Evolutionary conservation across 2,797 vertebrate species (phyloP), one percentile per base, ranked within the genome.

Genomic region (Pteronotus mesoamericanus): DNA sequence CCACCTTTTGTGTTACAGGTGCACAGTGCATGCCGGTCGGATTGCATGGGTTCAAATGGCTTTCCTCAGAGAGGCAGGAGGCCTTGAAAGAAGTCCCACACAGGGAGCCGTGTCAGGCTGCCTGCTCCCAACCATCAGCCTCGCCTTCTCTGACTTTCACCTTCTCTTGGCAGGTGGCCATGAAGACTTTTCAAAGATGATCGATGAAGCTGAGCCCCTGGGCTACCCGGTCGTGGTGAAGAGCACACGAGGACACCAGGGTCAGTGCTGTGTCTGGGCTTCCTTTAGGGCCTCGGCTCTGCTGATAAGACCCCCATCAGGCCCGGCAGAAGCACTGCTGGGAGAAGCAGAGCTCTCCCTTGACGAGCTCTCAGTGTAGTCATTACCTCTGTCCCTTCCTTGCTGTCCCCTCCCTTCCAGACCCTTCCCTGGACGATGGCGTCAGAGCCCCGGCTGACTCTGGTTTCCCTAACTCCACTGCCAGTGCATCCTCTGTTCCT

Each of bases 151-250:
- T 95, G 94, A 87, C 64, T 90, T 68, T 96, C 0, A 3, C 68
- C 77, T 90, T 98, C 96, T 97, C 83, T 98, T 97, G 91, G 80
- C 97, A 99, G 99, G 99, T 95, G 99, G 99, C 74, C 99, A 99
- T 6, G 99, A 99, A 96, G 99, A 99, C 98, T 99, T 99, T 97
- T 99, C 99, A 80, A 99, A 99, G 98, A 99, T 99, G 99, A 99
- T 99, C 69, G 99, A 99, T 77, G 99, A 99, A 98, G 99, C 99
- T 0, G 99, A 99, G 97, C 99, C 99, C 0, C 98, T 99, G 91
- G 99, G 99, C 88, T 99, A 99, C 98, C 99, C 99, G 0, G 99
- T 99, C 39, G 99, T 99, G 98, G 99, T 99, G 98, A 99, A 99
- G 98, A 99, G 99, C 34, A 99, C 99, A 53, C 99, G 99, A 59